Evolutionary conservation across 2,888 invertebrate species (phyloP).

Genomic region (Esperia sulphurella): DNA sequence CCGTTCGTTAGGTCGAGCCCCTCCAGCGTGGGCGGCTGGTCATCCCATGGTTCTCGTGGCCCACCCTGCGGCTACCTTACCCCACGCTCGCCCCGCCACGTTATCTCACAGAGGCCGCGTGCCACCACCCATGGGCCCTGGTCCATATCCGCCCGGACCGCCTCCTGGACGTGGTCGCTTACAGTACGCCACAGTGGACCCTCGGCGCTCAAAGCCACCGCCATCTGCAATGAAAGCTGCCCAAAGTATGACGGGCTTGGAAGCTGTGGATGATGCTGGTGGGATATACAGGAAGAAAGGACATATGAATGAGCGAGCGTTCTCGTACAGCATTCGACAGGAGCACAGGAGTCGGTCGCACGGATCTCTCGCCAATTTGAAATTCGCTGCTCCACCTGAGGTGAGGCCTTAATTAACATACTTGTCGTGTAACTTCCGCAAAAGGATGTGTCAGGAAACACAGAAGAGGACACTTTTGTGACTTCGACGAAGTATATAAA

Average conservation of each 20-base stretch:
- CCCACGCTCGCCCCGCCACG: constrained; percentile 68
- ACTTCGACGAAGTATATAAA: too few relatives aligned
- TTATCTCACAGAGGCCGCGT: constrained; percentile 79
- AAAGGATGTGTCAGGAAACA: too few relatives aligned
- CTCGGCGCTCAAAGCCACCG: constrained; percentile 81
- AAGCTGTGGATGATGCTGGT: constrained; percentile 80
- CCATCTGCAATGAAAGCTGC: constrained; percentile 82
- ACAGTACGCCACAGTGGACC: constrained; percentile 82
- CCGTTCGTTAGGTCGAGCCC: constrained; percentile 64
- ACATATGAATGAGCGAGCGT: constrained; percentile 94
- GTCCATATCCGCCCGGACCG: constrained; percentile 60
- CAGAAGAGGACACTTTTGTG: too few relatives aligned
- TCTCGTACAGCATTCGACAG: constrained; percentile 95
- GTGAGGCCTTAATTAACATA: constrained; percentile 35
- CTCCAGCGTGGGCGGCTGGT: constrained; percentile 62
- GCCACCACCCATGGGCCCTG: constrained; percentile 77
- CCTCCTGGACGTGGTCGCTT: constrained; percentile 60
- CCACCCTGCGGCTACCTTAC: constrained; percentile 66
- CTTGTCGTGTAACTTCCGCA: too few relatives aligned
- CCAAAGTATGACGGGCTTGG: constrained; percentile 83
- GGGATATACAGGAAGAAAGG: constrained; percentile 94
- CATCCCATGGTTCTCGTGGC: constrained; percentile 74
- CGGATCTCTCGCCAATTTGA: constrained; percentile 93
- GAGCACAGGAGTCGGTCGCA: constrained; percentile 96
- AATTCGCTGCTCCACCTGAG: constrained; percentile 88